Evolutionary conservation across 2,797 vertebrate genomes (phyloP).

Genomic region (Netta rufina): DNA sequence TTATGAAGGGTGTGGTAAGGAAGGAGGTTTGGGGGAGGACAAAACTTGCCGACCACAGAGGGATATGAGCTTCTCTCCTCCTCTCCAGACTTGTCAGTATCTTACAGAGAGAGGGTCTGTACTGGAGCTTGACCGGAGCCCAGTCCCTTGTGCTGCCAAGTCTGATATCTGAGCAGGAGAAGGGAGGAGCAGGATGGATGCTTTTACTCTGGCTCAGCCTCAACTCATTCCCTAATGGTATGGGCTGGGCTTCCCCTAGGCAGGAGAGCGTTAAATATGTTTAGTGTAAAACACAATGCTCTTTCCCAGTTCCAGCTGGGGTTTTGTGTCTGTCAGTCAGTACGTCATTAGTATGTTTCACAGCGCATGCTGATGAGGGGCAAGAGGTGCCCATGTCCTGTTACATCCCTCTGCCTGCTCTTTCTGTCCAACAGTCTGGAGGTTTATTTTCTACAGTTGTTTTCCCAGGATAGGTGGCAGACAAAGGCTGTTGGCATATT

Average conservation of each 20-base stretch:
- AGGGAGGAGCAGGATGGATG: conserved; percentile 28
- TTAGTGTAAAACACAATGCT: not conserved
- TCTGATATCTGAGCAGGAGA: conserved; percentile 37
- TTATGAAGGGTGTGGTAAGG: not conserved
- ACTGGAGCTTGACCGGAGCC: not conserved
- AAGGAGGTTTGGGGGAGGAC: not conserved
- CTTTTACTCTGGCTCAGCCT: conserved; percentile 30
- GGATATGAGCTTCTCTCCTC: not conserved
- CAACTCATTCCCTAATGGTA: conserved; percentile 3
- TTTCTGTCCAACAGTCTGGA: not conserved
- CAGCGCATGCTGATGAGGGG: not conserved
- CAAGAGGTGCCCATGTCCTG: not conserved
- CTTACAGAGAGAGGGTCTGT: not conserved
- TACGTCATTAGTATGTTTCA: not conserved
- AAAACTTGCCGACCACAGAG: not conserved
- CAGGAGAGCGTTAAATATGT: not conserved
- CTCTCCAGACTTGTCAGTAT: not conserved
- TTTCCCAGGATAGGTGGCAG: not conserved
- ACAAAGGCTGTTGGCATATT: not conserved
- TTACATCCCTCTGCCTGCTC: not conserved
- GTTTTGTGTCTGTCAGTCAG: not conserved
- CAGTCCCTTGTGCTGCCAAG: not conserved
- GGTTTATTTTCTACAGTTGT: not conserved
- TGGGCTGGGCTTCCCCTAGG: not conserved
- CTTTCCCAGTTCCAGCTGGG: not conserved